Evolutionary conservation across 2,113 vertebrate species (phyloP), one percentile per base, ranked within the genome.

Genomic region (Microcebus jonahi): DNA sequence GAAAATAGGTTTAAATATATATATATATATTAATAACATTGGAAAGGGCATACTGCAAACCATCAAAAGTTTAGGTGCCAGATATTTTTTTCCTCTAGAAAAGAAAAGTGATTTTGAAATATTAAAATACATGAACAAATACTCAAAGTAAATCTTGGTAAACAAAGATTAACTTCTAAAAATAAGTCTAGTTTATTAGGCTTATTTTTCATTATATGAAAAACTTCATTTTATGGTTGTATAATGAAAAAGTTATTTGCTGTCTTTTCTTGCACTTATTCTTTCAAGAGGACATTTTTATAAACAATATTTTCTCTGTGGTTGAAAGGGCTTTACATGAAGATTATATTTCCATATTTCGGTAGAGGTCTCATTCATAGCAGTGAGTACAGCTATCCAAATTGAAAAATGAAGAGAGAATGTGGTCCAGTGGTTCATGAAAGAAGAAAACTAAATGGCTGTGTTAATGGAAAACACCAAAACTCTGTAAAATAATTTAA

Each of bases 281-380:
- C 8, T 45, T 90, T 88, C 6, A 95, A 91, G 10, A 11, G 1
- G 14, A 42, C 4, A 23, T 77, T 81, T 90, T 79, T 57, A 63
- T 92, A 77, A 94, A 34, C 7, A 61, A 15, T 65, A n/a, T 87
- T 25, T 36, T 84, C 59, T 68, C 31, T 95, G 12, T 34, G 8
- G 53, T 70, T 67, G 50, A 80, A 94, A 70, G 91, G 31, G 90
- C 53, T 70, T 67, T 57, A 80, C 92, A 70, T 91, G n/a, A 92
- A 59, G 39, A n/a, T 81, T 17, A 0, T 61, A 31, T 65, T 93
- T 88, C 39, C 55, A 45, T 93, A 10, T 68, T 10, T 65, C 95
- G 34, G 15, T 84, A n/a, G 17, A 85, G 31, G 0, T 80, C 8
- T 89, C 73, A 89, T 59, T 96, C 61, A 18, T 42, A 90, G 31